Percentiles rank a stretch among this genome's conserved stretches.
These are phyloP conservation scores for Chironomus tentans DNA, from an alignment of 2,888 invertebrate genomes.

Conservation along the genomic window DNA sequence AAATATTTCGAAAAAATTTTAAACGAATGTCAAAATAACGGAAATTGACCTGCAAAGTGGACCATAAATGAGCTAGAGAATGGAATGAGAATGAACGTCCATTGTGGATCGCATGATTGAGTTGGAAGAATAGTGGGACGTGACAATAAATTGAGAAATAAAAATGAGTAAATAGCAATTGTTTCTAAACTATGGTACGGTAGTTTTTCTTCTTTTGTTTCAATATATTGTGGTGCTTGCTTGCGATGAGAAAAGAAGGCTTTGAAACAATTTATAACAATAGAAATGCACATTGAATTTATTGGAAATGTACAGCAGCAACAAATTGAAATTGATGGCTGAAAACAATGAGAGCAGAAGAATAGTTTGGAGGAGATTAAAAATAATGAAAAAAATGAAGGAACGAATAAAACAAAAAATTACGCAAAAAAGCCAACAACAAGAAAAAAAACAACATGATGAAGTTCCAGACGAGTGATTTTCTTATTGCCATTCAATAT, in stretches of 20 bases:
- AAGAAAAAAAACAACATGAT: not conserved
- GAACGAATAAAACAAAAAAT: not conserved
- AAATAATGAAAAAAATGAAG: not conserved
- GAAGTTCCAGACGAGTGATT: constrained; percentile 4
- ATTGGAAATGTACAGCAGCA: not conserved
- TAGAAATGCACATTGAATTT: not conserved
- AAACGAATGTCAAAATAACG: not conserved
- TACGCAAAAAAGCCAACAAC: constrained; percentile 1
- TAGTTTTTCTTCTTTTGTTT: constrained; percentile 8
- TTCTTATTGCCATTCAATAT: constrained; percentile 4
- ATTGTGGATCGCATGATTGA: constrained; percentile 18
- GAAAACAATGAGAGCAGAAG: not conserved
- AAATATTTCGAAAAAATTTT: too few relatives aligned
- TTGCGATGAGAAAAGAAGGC: too few relatives aligned
- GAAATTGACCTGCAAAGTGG: not conserved
- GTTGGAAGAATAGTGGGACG: constrained; percentile 17
- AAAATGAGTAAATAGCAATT: not conserved
- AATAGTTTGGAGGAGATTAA: not conserved
- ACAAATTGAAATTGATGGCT: not conserved
- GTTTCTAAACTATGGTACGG: not conserved
- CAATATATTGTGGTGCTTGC: not conserved
- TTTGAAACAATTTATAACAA: not conserved
- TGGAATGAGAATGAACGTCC: not conserved
- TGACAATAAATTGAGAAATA: constrained; percentile 12
- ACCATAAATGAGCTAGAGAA: not conserved